Evolutionary conservation across 2,797 vertebrate genomes (phyloP), one percentile per base, ranked within the genome.

Genomic region (Catharus ustulatus): DNA sequence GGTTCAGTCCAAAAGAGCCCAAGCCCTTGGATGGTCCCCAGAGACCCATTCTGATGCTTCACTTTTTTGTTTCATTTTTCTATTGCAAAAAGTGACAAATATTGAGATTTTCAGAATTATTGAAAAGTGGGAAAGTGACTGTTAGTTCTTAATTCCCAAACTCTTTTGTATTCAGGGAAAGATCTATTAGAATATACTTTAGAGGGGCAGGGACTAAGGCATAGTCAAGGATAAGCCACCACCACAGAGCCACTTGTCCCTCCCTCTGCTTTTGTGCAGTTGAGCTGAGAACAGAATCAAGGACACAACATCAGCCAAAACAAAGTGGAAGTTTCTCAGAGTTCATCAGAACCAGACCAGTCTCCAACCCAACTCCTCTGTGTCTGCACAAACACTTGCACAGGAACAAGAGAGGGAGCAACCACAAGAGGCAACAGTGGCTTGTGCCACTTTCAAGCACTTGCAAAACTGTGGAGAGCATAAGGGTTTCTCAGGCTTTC

Each of bases 1-100:
- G 45, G 36, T 55, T 84, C 9, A 6, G 64, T 67, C 45, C 45
- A 66, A 75, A 87, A 29, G 21, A 87, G 48, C 46, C 30, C 67
- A 78, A 78, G 36, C 13, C 54, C 51, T 34, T 3, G 34, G 59
- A 66, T 1, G 0, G 15, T 59, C 29, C 49, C 0, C 0, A 42
- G 30, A 87, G 36, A 79, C 11, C 17, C 48, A 46, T 61, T 74
- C 38, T 34, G 71, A 57, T 57, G 30, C 48, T 77, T 71, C 38
- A 11, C 48, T 82, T 38, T 57, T 62, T n/a, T 26, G 19, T 55
- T 86, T 67, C 9, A 62, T 52, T 76, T 58, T 59, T 67, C 61
- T 57, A 4, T 58, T 62, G 59, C 23, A 63, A 80, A 79, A 72
- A 40, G 24, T 17, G 46, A 78, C 49, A 71, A 73, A 88, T 3